Evolutionary conservation across 2,113 vertebrate species (phyloP).

Genomic region (Hemichromis elongatus): DNA sequence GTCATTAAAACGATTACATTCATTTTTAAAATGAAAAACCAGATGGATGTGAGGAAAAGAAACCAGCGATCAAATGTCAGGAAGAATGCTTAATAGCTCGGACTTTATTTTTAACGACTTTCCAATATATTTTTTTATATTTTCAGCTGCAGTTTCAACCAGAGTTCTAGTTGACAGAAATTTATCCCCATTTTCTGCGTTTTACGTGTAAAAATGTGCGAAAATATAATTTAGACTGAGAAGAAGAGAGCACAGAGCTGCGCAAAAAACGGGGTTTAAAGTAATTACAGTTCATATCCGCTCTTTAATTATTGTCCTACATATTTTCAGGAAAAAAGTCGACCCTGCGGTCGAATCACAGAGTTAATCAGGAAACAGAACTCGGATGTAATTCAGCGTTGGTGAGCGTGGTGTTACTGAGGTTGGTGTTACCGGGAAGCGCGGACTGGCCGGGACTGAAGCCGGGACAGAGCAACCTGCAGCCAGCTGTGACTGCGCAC

Average conservation of each 20-base stretch:
- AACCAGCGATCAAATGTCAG: neutral
- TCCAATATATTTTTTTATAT: neutral
- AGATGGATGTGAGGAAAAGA: neutral
- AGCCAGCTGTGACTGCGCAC: neutral
- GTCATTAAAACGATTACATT: neutral
- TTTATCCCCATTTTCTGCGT: neutral
- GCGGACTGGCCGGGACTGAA: neutral
- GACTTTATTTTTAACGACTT: neutral
- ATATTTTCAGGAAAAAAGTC: neutral
- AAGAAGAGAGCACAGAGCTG: neutral
- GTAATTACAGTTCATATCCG: neutral
- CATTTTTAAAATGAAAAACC: neutral
- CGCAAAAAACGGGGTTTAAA: neutral
- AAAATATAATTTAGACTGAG: neutral
- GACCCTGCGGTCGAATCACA: neutral
- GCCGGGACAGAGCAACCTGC: neutral
- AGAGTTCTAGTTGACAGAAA: neutral
- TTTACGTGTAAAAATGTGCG: neutral
- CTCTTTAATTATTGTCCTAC: neutral
- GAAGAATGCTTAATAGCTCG: neutral
- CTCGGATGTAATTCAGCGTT: neutral
- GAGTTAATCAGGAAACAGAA: neutral
- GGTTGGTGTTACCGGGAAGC: neutral
- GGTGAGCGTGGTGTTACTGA: neutral
- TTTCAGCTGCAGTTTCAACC: neutral